Conservation (phyloP, 2,797 vertebrate species). For the Anguilla anguilla region DNA sequence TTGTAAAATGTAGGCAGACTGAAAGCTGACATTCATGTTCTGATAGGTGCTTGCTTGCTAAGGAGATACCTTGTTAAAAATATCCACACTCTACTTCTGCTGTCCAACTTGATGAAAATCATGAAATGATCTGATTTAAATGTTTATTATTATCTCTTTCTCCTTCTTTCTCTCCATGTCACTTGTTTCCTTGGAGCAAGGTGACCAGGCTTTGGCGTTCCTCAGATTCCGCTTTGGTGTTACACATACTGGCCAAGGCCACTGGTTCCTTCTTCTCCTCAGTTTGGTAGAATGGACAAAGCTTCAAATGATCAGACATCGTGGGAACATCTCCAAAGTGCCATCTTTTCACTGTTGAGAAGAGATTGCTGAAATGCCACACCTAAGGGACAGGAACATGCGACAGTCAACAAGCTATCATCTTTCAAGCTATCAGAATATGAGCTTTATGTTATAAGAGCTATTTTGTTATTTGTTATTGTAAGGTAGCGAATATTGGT, state of each 20-base stretch:
- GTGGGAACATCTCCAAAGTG: conserved; percentile 66
- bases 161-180: conserved; percentile 23
- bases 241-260: conserved; percentile 74
- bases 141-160: neutral
- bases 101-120: neutral
- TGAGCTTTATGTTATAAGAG: neutral
- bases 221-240: conserved; percentile 39
- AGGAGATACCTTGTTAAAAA: neutral
- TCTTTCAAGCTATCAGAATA: neutral
- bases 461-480: neutral
- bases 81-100: neutral
- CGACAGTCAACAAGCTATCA: neutral
- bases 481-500: neutral
- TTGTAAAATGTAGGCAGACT: too few relatives aligned
- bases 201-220: conserved; percentile 43
- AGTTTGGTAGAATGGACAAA: conserved; percentile 80
- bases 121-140: neutral
- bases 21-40: too few relatives aligned
- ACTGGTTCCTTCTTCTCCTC: conserved; percentile 69
- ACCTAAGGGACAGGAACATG: conserved; percentile 63
- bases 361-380: conserved; percentile 89
- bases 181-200: conserved; percentile 49
- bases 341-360: conserved; percentile 84
- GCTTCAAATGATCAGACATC: conserved; percentile 85
- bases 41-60: too few relatives aligned